Evolutionary conservation across 2,797 vertebrate species (phyloP).

Genomic region (Gadopsis bispinosus): DNA sequence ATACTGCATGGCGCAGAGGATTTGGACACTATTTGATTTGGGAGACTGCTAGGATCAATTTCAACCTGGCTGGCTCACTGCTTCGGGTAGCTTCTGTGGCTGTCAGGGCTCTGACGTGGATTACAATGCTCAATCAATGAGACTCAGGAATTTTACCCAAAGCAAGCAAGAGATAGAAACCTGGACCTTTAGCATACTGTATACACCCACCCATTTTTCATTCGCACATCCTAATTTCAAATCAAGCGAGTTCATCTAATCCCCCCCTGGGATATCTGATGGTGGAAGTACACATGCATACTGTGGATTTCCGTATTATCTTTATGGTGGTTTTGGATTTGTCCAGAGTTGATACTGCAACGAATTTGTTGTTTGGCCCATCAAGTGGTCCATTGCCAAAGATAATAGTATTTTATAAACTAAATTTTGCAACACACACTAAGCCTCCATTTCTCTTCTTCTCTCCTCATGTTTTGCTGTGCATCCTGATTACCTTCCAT

Average conservation of each 20-base stretch:
- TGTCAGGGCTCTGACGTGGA: constrained; percentile 79
- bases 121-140: constrained; percentile 76
- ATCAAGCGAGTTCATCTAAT: constrained; percentile 10
- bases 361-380: constrained; percentile 8
- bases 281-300: background rate
- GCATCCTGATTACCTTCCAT: constrained; percentile 34
- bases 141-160: constrained; percentile 61
- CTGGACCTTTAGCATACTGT: constrained; percentile 32
- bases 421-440: background rate
- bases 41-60: constrained; percentile 79
- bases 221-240: background rate
- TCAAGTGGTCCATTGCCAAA: constrained; percentile 12
- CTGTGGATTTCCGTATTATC: constrained; percentile 8
- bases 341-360: constrained; percentile 4
- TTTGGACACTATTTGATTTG: constrained; percentile 79
- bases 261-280: constrained; percentile 6
- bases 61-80: constrained; percentile 72
- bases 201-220: constrained; percentile 20
- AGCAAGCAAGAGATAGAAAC: constrained; percentile 62
- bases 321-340: constrained; percentile 22
- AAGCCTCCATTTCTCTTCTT: constrained; percentile 7
- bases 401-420: background rate
- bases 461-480: constrained; percentile 30
- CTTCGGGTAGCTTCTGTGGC: constrained; percentile 74
- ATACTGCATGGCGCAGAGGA: constrained; percentile 67